Conservation (phyloP, 2,113 vertebrate genomes). For the Bos indicus region DNA sequence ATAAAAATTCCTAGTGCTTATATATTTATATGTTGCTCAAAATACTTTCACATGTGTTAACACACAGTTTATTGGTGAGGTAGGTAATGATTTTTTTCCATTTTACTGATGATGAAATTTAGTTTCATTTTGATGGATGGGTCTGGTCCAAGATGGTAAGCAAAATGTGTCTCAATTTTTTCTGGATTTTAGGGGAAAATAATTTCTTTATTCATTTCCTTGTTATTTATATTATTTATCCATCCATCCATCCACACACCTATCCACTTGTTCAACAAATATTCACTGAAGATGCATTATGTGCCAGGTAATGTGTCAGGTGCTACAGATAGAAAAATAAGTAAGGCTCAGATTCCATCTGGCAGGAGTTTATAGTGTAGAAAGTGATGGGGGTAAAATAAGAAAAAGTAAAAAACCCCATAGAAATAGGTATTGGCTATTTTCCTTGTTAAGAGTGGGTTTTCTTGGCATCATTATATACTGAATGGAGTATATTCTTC, state of each 20-base stretch:
- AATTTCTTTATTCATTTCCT: neutral
- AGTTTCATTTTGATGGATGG: neutral
- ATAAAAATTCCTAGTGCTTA: neutral
- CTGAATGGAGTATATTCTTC: neutral
- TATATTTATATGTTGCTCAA: neutral
- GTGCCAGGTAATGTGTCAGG: neutral
- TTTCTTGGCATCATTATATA: neutral
- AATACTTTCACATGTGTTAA: neutral
- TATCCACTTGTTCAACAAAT: neutral
- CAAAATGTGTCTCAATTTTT: neutral
- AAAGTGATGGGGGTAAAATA: neutral
- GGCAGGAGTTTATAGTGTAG: neutral
- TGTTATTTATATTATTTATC: neutral
- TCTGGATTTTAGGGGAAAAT: neutral
- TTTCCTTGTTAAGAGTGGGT: neutral
- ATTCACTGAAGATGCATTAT: neutral
- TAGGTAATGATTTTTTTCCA: neutral
- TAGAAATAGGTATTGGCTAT: neutral
- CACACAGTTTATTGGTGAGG: neutral
- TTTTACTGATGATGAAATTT: neutral
- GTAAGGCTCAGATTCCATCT: neutral
- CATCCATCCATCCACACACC: neutral
- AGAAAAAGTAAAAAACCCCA: neutral
- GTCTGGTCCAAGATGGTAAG: neutral
- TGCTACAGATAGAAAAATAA: neutral